Evolutionary conservation across 2,113 vertebrate species (phyloP).

Genomic region (Fulmarus glacialis): DNA sequence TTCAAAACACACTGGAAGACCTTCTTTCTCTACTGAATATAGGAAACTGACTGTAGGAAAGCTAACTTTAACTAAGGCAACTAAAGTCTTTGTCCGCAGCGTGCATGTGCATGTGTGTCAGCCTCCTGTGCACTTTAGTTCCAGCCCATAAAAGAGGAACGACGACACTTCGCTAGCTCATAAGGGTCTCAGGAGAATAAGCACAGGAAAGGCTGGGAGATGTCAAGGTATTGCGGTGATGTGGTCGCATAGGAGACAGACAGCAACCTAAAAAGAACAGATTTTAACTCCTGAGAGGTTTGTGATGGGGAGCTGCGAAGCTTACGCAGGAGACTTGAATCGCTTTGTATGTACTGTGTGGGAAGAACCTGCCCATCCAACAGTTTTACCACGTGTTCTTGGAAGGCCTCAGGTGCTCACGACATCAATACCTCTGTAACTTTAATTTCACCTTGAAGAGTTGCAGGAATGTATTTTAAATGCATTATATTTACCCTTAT

Average conservation of each 20-base stretch:
- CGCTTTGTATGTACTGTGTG: rapidly evolving
- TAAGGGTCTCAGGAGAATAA: neutral
- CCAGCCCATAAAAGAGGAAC: neutral
- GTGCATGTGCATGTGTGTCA: neutral
- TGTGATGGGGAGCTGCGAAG: neutral
- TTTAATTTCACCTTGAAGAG: slow-evolving; percentile 36
- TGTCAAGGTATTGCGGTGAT: neutral
- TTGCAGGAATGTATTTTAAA: neutral
- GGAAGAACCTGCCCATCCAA: neutral
- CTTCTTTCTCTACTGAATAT: neutral
- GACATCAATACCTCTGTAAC: neutral
- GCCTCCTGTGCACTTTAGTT: neutral
- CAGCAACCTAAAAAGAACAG: neutral
- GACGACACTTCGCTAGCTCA: rapidly evolving
- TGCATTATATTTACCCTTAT: slow-evolving; percentile 10
- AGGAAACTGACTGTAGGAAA: neutral
- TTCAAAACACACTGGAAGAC: neutral
- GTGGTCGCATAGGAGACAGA: neutral
- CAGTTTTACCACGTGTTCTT: neutral
- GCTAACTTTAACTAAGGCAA: neutral
- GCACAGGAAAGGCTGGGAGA: neutral
- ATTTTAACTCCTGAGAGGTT: neutral
- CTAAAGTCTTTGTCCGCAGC: neutral
- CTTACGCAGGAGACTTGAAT: neutral
- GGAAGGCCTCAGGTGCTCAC: neutral